Base-by-base conservation (phyloP, 2,113 vertebrate genomes). In the Hemiprocne comata region DNA sequence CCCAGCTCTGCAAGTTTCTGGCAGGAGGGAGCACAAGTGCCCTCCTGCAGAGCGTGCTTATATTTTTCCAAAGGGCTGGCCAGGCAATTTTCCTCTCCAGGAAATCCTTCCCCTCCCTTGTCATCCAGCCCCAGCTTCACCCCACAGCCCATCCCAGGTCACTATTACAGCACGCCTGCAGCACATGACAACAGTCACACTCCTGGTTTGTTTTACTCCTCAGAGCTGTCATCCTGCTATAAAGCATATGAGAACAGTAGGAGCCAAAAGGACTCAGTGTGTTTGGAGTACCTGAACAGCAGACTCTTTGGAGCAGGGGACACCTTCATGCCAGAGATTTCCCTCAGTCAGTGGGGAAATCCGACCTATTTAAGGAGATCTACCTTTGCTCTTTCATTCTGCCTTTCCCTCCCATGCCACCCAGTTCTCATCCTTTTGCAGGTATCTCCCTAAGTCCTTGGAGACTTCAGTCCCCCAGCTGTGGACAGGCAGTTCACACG, bases 51-150 rank as follows among this genome's bases (percentile, higher is more conserved):
- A 46, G 17, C 42, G 40, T 0, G 13, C 70, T 87, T 34, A 72
- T n/a, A 31, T 76, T 87, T 80, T 96, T 92, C 81, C 88, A 67
- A 67, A 90, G 71, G 75, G 64, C 70, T 33, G 7, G 71, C 46
- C 88, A 94, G 74, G 50, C 75, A 58, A 55, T 73, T 85, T 95
- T 82, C 81, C 67, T 73, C 86, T 94, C 67, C 89, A 91, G 88
- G 93, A 97, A 93, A 96, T 82, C 69, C 94, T 83, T 93, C 29
- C 57, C 71, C 69, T 95, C 34, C 60, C 44, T 42, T 78, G 87
- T 85, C 85, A 96, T 31, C 66, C 79, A 94, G 64, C 31, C 79
- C 85, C 73, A 71, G 74, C 36, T 79, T 90, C 83, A 87, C 64
- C 44, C 64, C 58, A 20, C 7, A 4, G 50, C 94, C 91, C 46